Evolutionary conservation across 2,888 invertebrate species (phyloP), one percentile per base, ranked within the genome.

Genomic region (Aleiodes leptofemur): DNA sequence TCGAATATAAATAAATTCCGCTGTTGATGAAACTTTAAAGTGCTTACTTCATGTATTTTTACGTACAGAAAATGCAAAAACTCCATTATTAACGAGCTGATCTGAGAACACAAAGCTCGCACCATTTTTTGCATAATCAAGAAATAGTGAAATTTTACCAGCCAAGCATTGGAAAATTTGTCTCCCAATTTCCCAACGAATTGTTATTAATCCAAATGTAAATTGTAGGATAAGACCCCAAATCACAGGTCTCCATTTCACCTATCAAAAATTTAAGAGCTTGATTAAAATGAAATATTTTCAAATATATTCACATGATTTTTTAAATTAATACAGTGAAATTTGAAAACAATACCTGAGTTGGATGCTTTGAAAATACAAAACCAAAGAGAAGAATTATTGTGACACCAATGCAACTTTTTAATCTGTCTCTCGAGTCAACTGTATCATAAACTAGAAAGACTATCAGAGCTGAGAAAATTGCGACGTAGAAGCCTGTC

Each of bases 41-140:
- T n/a, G n/a, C n/a, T 43, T 3, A 50, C 50, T 31, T 50, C n/a
- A 59, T 51, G 8, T 53, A 53, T 73, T 23, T 29, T 11, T 71
- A 90, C 92, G 91, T 87, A 97, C 97, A 87, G 94, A 92, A 88
- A 98, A 98, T 0, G 97, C 97, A 87, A 98, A 98, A 14, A 95
- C 93, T 75, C 90, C 90, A 79, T 92, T 88, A 0, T 89, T 86
- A 8, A 96, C 93, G 0, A 96, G 90, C 0, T 91, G 85, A 0
- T 93, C 91, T 0, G 97, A 96, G 85, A 96, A 99, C 0, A 97
- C 95, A 86, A 98, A 98, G 0, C 91, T 91, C 0, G 97, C 94
- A 0, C 98, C 98, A 0, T 92, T 92, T 74, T 94, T 91, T 0
- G 96, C 94, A 86, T 94, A 98, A 5, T 92, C 91, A 70, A 99